Conservation (phyloP, 2,888 invertebrate genomes). For the Magallana nippona region DNA sequence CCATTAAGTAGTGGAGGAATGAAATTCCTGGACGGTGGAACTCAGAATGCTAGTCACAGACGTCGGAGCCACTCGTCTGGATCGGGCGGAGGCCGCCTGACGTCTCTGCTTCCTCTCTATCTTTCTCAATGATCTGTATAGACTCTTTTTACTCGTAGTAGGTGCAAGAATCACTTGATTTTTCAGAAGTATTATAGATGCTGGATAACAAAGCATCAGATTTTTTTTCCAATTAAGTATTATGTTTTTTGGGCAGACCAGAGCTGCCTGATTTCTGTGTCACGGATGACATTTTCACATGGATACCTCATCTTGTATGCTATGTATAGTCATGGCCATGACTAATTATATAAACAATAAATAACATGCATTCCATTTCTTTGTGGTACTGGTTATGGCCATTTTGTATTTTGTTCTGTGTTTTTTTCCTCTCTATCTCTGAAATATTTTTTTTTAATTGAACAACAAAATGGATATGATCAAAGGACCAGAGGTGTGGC, state of each 20-base stretch:
- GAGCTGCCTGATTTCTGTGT: slow-evolving; percentile 1
- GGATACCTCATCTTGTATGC: slow-evolving; percentile 34
- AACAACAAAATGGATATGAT: slow-evolving; percentile 21
- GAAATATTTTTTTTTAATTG: slow-evolving; percentile 15
- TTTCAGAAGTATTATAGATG: slow-evolving; percentile 28
- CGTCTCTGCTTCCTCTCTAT: slow-evolving; percentile 28
- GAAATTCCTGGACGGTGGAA: slow-evolving; percentile 51
- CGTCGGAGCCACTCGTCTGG: slow-evolving; percentile 6
- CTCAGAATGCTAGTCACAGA: slow-evolving; percentile 40
- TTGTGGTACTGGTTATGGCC: slow-evolving; percentile 33
- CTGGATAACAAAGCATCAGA: slow-evolving; percentile 20
- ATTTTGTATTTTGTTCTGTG: slow-evolving; percentile 13
- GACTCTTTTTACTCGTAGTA: slow-evolving; percentile 18
- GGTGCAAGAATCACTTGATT: slow-evolving; percentile 33
- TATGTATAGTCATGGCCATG: slow-evolving; percentile 35
- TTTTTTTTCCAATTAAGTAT: slow-evolving; percentile 34
- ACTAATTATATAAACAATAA: slow-evolving; percentile 36
- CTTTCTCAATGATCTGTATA: slow-evolving; percentile 15
- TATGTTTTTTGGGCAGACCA: neutral
- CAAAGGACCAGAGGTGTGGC: slow-evolving; percentile 36
- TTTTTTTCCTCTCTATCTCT: slow-evolving; percentile 15
- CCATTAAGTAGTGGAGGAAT: slow-evolving; percentile 50
- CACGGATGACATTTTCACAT: slow-evolving; percentile 35
- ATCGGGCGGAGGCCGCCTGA: slow-evolving; percentile 5
- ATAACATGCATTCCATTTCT: slow-evolving; percentile 43